Evolutionary conservation across 1,140 invertebrate species (phyloP), one percentile per base, ranked within the genome.

Genomic region (Meteorus sp.): DNA sequence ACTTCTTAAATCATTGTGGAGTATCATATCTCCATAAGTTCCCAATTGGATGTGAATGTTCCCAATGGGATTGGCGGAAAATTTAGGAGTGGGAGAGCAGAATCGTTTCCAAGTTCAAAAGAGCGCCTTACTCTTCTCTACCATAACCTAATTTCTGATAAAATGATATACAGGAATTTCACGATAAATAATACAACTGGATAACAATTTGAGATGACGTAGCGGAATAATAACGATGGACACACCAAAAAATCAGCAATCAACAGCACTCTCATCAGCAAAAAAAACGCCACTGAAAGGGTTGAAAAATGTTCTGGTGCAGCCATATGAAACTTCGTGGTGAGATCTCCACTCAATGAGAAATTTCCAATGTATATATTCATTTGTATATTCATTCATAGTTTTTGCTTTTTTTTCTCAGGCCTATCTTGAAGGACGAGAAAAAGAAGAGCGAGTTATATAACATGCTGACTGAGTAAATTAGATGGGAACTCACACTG

Each of bases 251-350:
- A 29, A 43, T 22, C 9, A 47, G 27, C 27, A 17, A 51, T 29
- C 23, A 8, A 29, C 31, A 13, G 33, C 15, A 33, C 2, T 27
- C 13, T 2, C 20, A 43, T 54, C 29, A 33, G 29, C 29, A 33
- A 77, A 76, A 62, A 76, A 73, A 55, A 48, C 35, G 11, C 44
- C 66, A 9, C 8, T 23, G 1, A 76, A 71, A 57, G 68, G 68
- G 4, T 54, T 74, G 9, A 63, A 67, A 41, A 76, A 77, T 63
- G 63, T 75, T 8, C 52, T 77, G 25, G 68, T 69, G 4, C 63
- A 72, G 25, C 74, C 75, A 1, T 45, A 60, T 27, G 64, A 70
- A 7, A 68, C 33, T 52, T 66, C 51, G 33, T 76, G 74, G 75
- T 76, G 73, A 51, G 6, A 23, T 8, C 20, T 22, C 20, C 8